Conservation (phyloP, 2,888 invertebrate genomes). For the Papilio protenor region DNA sequence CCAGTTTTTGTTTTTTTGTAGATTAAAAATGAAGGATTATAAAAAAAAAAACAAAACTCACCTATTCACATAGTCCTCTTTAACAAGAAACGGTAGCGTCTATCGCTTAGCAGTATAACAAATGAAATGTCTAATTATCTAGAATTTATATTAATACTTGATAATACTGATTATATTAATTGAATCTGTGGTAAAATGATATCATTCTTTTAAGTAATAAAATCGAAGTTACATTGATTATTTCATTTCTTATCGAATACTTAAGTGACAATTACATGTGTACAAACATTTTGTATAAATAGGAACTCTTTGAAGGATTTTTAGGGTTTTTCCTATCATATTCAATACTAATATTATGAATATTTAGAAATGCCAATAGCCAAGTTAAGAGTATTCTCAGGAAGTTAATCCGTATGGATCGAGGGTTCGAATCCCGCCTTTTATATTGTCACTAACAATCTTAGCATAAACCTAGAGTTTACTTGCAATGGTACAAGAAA, state of each 20-base stretch:
- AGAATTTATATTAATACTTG: slow-evolving; percentile 40
- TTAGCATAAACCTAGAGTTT: no score
- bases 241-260: slow-evolving; percentile 28
- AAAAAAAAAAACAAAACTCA: slow-evolving; percentile 39
- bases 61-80: slow-evolving; percentile 39
- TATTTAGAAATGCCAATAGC: no score
- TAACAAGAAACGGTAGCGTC: slow-evolving; percentile 41
- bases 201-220: slow-evolving; percentile 36
- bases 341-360: no score
- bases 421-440: no score
- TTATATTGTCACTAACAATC: no score
- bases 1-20: neutral
- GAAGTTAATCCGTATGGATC: no score
- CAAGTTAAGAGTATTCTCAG: no score
- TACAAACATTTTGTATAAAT: neutral
- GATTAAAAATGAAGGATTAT: neutral
- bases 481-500: no score
- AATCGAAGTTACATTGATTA: slow-evolving; percentile 38
- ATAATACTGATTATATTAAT: slow-evolving; percentile 39
- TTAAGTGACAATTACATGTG: slow-evolving; percentile 35
- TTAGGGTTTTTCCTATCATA: neutral
- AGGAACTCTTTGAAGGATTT: neutral
- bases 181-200: slow-evolving; percentile 41
- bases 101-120: slow-evolving; percentile 38
- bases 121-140: slow-evolving; percentile 44